Evolutionary conservation across 2,888 invertebrate species (phyloP).

Genomic region (Melinopterus prodromus): DNA sequence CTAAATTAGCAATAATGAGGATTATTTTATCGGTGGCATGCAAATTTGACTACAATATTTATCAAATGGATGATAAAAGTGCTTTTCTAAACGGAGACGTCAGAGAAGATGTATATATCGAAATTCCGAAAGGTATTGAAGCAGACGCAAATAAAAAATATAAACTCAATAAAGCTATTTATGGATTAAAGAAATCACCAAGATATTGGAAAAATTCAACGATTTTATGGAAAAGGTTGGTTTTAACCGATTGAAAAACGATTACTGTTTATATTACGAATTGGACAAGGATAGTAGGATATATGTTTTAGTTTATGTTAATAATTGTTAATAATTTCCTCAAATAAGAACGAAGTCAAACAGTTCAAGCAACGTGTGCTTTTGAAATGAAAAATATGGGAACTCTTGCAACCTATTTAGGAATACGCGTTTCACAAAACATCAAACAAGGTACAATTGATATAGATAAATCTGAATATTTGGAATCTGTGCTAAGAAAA

Average conservation of each 20-base stretch:
- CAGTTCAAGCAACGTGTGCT: background rate
- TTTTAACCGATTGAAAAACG: slow-evolving; percentile 41
- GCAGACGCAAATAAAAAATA: slow-evolving; percentile 39
- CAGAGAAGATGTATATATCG: slow-evolving; percentile 43
- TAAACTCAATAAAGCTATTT: slow-evolving; percentile 43
- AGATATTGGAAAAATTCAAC: slow-evolving; percentile 44
- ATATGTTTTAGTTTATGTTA: slow-evolving; percentile 10
- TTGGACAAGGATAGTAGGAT: background rate
- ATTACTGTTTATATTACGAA: slow-evolving; percentile 40
- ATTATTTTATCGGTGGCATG: slow-evolving; percentile 42
- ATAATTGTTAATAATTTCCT: background rate
- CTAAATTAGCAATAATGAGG: slow-evolving; percentile 43
- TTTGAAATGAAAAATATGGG: slow-evolving; percentile 25
- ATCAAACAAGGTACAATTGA: background rate
- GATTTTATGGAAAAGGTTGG: slow-evolving; percentile 32
- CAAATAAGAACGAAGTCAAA: background rate
- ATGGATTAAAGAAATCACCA: slow-evolving; percentile 44
- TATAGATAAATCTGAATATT: slow-evolving; percentile 18
- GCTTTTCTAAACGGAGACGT: slow-evolving; percentile 46
- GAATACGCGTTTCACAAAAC: slow-evolving; percentile 20
- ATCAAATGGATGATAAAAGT: slow-evolving; percentile 44
- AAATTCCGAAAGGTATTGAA: slow-evolving; percentile 38
- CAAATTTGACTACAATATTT: slow-evolving; percentile 29
- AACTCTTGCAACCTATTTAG: slow-evolving; percentile 16
- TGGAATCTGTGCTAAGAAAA: background rate